Evolutionary conservation across 2,888 invertebrate species (phyloP).

Genomic region (Hoplodrina ambigua): DNA sequence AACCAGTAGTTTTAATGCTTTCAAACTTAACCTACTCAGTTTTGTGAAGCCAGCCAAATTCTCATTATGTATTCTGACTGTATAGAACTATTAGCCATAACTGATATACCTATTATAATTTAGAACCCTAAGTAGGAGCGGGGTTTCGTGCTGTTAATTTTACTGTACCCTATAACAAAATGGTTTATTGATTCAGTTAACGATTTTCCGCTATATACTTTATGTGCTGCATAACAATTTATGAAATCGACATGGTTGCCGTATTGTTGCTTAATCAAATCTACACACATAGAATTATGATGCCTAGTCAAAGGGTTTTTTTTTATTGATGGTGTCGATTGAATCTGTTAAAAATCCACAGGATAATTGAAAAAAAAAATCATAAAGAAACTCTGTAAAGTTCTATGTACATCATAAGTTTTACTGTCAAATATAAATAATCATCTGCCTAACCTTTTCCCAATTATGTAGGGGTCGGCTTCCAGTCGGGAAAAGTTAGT

Average conservation of each 20-base stretch:
- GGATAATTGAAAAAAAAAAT: background rate
- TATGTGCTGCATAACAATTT: slow-evolving; percentile 48
- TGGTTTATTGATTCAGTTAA: slow-evolving; percentile 17
- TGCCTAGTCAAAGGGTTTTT: slow-evolving; percentile 15
- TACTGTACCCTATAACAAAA: background rate
- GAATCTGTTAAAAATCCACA: background rate
- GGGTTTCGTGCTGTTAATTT: no score
- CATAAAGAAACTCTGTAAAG: background rate
- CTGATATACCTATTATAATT: no score
- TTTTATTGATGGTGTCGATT: slow-evolving; percentile 12
- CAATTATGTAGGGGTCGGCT: no score
- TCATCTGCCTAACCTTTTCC: no score
- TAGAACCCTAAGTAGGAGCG: background rate
- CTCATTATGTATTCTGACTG: no score
- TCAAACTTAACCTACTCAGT: no score
- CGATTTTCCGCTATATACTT: slow-evolving; percentile 39
- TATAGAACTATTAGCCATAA: no score
- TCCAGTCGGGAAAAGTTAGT: no score
- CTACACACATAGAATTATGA: slow-evolving; percentile 40
- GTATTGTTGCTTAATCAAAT: slow-evolving; percentile 35
- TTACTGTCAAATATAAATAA: no score
- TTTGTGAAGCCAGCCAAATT: no score
- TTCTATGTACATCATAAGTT: background rate
- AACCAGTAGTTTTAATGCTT: no score
- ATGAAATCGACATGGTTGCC: slow-evolving; percentile 38